Conservation (phyloP, 1,140 invertebrate genomes). For the Trissolcus basalis region DNA sequence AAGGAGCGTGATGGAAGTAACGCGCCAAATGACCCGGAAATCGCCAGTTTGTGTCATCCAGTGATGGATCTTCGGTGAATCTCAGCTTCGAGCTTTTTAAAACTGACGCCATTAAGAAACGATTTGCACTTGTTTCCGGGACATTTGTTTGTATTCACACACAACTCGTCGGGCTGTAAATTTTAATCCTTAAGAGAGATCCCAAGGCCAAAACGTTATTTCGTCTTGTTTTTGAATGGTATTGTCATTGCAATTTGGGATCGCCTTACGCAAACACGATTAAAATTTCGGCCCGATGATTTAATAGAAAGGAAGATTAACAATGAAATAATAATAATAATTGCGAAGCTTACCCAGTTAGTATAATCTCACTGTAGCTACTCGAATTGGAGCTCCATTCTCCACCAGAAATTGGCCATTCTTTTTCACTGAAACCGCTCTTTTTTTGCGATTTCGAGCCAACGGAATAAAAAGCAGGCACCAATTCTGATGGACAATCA, state of each 20-base stretch:
- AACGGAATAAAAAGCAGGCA: slow-evolving; percentile 94
- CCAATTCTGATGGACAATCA: slow-evolving; percentile 97
- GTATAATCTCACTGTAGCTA: slow-evolving; percentile 97
- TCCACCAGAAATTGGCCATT: slow-evolving; percentile 97
- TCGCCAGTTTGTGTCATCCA: slow-evolving; percentile 16
- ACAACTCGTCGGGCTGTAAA: background rate
- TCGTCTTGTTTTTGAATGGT: no score
- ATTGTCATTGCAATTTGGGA: no score
- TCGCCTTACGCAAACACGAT: no score
- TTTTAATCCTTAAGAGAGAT: no score
- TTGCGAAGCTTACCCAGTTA: slow-evolving; percentile 86
- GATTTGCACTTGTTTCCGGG: background rate
- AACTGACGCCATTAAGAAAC: no score
- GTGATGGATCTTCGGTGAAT: slow-evolving; percentile 5
- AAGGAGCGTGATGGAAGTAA: slow-evolving; percentile 13
- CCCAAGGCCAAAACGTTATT: no score
- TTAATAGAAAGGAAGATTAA: background rate
- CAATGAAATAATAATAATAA: slow-evolving; percentile 35
- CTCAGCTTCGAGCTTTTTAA: slow-evolving; percentile 3
- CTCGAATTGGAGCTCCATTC: slow-evolving; percentile 94
- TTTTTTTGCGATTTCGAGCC: slow-evolving; percentile 85
- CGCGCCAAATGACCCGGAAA: slow-evolving; percentile 34
- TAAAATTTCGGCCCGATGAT: background rate
- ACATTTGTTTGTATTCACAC: slow-evolving; percentile 11
- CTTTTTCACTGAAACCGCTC: slow-evolving; percentile 93